phyloP scores from a whole-genome alignment of 1,140 invertebrate genomes.

The Ceratina calcarata region DNA sequence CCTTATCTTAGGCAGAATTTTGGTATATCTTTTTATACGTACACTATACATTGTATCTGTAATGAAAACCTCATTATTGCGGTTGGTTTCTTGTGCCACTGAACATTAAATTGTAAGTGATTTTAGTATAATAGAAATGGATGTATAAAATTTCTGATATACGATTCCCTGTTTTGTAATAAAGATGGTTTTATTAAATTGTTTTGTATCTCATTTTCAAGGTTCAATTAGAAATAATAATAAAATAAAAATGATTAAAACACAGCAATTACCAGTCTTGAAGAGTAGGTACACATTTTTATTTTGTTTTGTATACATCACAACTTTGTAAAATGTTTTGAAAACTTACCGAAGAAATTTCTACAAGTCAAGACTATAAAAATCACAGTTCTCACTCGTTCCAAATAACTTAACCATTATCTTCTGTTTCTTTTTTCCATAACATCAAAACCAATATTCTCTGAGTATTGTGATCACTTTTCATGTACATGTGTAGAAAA shows the following conservation, averaged over 20 bases:
- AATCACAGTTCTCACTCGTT: constrained; percentile 66
- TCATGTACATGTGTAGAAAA: constrained; percentile 21
- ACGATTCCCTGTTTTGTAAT: not conserved
- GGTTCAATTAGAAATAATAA: not conserved
- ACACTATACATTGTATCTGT: not conserved
- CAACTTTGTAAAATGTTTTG: constrained; percentile 65
- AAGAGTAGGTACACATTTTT: constrained; percentile 70
- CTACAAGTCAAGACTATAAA: constrained; percentile 68
- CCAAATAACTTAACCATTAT: constrained; percentile 64
- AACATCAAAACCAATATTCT: constrained; percentile 56
- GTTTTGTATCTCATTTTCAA: constrained; percentile 5
- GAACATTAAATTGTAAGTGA: not conserved
- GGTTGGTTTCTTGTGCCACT: not conserved
- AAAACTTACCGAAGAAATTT: constrained; percentile 61
- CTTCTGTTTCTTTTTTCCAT: constrained; percentile 24
- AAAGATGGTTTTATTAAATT: not conserved
- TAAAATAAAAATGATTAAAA: constrained; percentile 59
- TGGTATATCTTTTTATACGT: constrained; percentile 7
- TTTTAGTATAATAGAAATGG: constrained; percentile 9
- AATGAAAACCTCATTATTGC: constrained; percentile 9
- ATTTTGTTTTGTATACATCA: constrained; percentile 60
- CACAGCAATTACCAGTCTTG: constrained; percentile 72
- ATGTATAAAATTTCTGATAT: not conserved
- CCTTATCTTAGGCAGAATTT: constrained; percentile 41
- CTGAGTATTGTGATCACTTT: constrained; percentile 51